phyloP scores from a whole-genome alignment of 2,888 invertebrate genomes.

The Kryphioiulus occultus region DNA sequence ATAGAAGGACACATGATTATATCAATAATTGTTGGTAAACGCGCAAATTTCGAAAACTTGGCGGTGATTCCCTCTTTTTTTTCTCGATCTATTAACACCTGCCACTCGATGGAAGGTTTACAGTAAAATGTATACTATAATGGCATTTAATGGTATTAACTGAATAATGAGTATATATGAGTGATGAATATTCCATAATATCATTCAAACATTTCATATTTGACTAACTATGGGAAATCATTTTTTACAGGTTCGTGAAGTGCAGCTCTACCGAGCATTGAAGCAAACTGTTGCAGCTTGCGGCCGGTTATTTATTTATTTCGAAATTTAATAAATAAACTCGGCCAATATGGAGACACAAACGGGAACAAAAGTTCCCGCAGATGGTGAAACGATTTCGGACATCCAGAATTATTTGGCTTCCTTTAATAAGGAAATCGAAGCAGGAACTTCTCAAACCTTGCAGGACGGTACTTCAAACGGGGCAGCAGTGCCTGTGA shows the following conservation, averaged over 20 bases:
- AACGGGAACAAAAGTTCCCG: slow-evolving; percentile 52
- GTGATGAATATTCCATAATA: too few species aligned
- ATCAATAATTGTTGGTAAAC: too few species aligned
- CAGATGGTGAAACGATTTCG: slow-evolving; percentile 67
- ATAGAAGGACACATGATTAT: too few species aligned
- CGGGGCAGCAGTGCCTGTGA: slow-evolving; percentile 50
- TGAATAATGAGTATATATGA: too few species aligned
- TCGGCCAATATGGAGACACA: slow-evolving; percentile 18
- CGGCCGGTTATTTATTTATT: neutral
- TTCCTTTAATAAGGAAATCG: slow-evolving; percentile 82
- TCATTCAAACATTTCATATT: neutral
- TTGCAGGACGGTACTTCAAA: slow-evolving; percentile 43
- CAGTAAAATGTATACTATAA: too few species aligned
- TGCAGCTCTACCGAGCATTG: neutral
- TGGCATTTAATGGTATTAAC: too few species aligned
- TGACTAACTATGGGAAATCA: neutral
- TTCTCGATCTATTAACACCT: too few species aligned
- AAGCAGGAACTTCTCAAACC: slow-evolving; percentile 58
- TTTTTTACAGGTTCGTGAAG: neutral
- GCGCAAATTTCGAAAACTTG: too few species aligned
- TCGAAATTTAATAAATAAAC: neutral
- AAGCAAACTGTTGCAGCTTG: neutral
- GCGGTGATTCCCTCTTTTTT: too few species aligned
- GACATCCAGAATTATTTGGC: slow-evolving; percentile 82
- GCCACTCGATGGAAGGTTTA: too few species aligned